Evolutionary conservation across 2,113 vertebrate species (phyloP).

Genomic region (Colossoma macropomum): DNA sequence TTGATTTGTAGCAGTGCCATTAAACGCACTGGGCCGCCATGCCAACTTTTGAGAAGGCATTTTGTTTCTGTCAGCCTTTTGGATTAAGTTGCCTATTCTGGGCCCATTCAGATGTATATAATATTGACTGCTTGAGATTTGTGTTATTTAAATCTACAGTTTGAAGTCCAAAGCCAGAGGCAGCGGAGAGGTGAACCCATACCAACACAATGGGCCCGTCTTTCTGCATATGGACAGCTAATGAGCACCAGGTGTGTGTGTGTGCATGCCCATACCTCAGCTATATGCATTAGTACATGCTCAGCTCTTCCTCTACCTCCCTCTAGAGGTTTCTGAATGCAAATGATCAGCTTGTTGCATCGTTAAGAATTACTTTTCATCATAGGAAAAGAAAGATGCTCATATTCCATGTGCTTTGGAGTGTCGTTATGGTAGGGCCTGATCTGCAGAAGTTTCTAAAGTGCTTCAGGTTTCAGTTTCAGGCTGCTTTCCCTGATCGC

Average conservation of each 20-base stretch:
- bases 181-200: constrained; percentile 68
- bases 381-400: not conserved
- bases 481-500: not conserved
- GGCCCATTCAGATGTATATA: constrained; percentile 72
- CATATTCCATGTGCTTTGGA: not conserved
- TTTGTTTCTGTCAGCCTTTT: constrained; percentile 68
- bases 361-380: not conserved
- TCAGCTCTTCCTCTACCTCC: not conserved
- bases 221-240: constrained; percentile 73
- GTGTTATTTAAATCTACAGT: constrained; percentile 70
- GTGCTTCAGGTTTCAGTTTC: not conserved
- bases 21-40: constrained; percentile 9
- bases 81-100: constrained; percentile 62
- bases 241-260: constrained; percentile 71
- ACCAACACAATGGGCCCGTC: constrained; percentile 61
- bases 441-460: not conserved
- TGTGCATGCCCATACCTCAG: constrained; percentile 33
- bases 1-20: constrained; percentile 41
- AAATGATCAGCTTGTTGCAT: not conserved
- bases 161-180: constrained; percentile 67
- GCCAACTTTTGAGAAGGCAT: constrained; percentile 57
- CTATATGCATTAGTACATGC: constrained; percentile 20
- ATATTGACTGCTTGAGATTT: constrained; percentile 66
- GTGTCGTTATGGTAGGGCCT: not conserved
- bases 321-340: constrained; percentile 8